These are phyloP conservation scores for Apocrypta bakeri DNA, from an alignment of 1,140 invertebrate species.

Conservation along the genomic window DNA sequence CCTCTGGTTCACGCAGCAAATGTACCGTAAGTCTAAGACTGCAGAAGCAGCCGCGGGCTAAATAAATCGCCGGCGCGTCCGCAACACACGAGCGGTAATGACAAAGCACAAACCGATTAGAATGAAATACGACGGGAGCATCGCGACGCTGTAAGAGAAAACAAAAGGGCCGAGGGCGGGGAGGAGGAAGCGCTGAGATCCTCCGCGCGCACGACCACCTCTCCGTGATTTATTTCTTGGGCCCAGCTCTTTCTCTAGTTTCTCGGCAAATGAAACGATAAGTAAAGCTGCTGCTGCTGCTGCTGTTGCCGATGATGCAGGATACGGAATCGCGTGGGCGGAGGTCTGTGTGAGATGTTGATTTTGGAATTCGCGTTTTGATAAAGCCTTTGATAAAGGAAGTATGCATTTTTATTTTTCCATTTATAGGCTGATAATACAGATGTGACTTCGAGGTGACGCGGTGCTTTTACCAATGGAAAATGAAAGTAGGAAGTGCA, in stretches of 20 bases:
- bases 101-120: constrained; percentile 42
- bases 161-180: background rate
- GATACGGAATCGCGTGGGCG: background rate
- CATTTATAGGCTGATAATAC: background rate
- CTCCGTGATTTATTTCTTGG: constrained; percentile 16
- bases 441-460: background rate
- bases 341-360: background rate
- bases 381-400: background rate
- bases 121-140: constrained; percentile 36
- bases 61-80: background rate
- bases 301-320: too few species aligned
- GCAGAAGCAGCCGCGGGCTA: background rate
- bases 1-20: background rate
- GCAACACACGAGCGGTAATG: constrained; percentile 19
- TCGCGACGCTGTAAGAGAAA: background rate
- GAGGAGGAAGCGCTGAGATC: background rate
- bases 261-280: background rate
- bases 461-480: background rate
- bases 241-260: constrained; percentile 4
- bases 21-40: background rate
- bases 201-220: constrained; percentile 7
- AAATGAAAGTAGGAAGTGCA: constrained; percentile 29
- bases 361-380: background rate
- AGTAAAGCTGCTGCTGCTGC: background rate
- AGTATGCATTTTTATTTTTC: background rate